Evolutionary conservation across 2,113 vertebrate genomes (phyloP).

Genomic region (Tretioscincus oriximinensis): DNA sequence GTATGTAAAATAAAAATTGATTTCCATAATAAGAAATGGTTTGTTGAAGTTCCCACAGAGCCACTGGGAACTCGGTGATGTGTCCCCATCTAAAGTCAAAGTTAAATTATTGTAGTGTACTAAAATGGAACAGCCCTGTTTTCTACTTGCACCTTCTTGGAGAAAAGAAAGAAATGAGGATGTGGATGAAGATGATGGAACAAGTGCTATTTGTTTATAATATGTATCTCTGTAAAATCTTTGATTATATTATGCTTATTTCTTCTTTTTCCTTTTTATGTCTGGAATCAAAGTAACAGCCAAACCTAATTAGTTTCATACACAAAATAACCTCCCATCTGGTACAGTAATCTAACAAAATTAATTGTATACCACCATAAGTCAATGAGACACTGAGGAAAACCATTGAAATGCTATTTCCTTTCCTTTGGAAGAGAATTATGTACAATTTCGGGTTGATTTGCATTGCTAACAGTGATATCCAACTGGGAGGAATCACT

Average conservation of each 20-base stretch:
- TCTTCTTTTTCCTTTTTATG: constrained; percentile 55
- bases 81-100: not conserved
- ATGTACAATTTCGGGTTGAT: constrained; percentile 85
- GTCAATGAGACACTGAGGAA: constrained; percentile 87
- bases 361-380: constrained; percentile 86
- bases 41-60: not conserved
- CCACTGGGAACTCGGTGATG: not conserved
- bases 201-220: constrained; percentile 30
- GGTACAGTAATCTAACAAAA: constrained; percentile 87
- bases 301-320: constrained; percentile 84
- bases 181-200: not conserved
- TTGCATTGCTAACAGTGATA: constrained; percentile 82
- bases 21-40: not conserved
- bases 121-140: not conserved
- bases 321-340: constrained; percentile 79
- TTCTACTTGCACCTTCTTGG: not conserved
- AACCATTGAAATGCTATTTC: constrained; percentile 91
- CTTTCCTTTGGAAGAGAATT: constrained; percentile 89
- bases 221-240: constrained; percentile 33
- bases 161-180: not conserved
- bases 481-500: constrained; percentile 84
- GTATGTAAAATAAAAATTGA: not conserved
- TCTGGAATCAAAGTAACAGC: constrained; percentile 69
- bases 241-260: constrained; percentile 65
- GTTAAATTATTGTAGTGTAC: not conserved